These are phyloP conservation scores for Lagopus leucura DNA, from an alignment of 2,113 vertebrate genomes.

Conservation along the genomic window DNA sequence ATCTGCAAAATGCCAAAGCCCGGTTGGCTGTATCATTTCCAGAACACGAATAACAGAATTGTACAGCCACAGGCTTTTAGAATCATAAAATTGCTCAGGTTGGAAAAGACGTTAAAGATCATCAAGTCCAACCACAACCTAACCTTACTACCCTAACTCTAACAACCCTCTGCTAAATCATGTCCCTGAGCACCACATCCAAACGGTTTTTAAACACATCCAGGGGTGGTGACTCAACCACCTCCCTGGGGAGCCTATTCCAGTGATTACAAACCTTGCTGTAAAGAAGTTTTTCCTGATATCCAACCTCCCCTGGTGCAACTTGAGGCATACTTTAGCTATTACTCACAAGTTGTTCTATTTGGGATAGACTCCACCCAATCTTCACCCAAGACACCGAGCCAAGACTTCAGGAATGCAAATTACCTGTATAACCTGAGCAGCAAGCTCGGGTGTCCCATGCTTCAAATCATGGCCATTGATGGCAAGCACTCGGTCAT, in stretches of 20 bases:
- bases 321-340: neutral
- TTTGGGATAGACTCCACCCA: neutral
- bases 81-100: too few species aligned
- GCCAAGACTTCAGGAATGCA: neutral
- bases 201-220: too few species aligned
- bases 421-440: slow-evolving; percentile 96
- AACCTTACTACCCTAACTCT: too few species aligned
- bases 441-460: slow-evolving; percentile 93
- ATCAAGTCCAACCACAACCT: too few species aligned
- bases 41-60: neutral
- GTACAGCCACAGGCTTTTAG: neutral
- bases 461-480: slow-evolving; percentile 95
- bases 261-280: too few species aligned
- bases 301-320: too few species aligned
- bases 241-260: too few species aligned
- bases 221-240: too few species aligned
- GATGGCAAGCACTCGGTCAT: slow-evolving; percentile 92
- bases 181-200: too few species aligned
- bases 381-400: neutral
- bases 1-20: neutral
- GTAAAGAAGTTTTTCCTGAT: too few species aligned
- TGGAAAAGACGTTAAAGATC: too few species aligned
- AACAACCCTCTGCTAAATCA: too few species aligned
- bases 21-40: neutral
- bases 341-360: neutral